Evolutionary conservation across 1,140 invertebrate genomes (phyloP).

Genomic region (Drosophila mauritiana): DNA sequence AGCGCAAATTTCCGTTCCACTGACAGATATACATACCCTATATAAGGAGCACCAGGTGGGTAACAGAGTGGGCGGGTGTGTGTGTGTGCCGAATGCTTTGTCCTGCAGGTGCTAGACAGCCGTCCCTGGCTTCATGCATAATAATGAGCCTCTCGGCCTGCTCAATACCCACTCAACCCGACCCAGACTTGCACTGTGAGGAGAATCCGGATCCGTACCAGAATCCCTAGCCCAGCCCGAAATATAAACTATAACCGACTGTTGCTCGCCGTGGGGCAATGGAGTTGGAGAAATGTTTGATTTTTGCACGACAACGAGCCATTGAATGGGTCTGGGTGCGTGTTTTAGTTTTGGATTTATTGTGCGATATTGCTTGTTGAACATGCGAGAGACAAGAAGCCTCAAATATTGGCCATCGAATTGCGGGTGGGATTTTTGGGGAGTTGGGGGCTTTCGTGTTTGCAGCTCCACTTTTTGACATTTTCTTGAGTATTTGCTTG

Average conservation of each 20-base stretch:
- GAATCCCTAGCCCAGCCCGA: not conserved
- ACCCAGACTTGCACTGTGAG: conserved; percentile 1
- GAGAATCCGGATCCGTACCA: not conserved
- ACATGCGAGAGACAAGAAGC: conserved; percentile 35
- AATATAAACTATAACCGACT: conserved; percentile 27
- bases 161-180: conserved; percentile 37
- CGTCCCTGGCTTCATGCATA: conserved; percentile 75
- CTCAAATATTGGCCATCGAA: conserved; percentile 60
- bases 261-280: conserved; percentile 29
- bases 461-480: conserved; percentile 48
- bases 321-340: conserved; percentile 57
- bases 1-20: conserved; percentile 76
- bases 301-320: conserved; percentile 33
- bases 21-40: conserved; percentile 21
- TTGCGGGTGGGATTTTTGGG: conserved; percentile 30
- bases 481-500: conserved; percentile 66
- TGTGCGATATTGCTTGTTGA: conserved; percentile 63
- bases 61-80: conserved; percentile 3
- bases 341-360: conserved; percentile 74
- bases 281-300: conserved; percentile 44
- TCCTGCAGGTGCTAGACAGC: conserved; percentile 80
- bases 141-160: conserved; percentile 62
- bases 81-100: conserved; percentile 51
- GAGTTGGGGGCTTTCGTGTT: conserved; percentile 39
- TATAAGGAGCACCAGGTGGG: not conserved